Evolutionary conservation across 35 echinoderm and acorn worm genomes (phyloP), one percentile per base, ranked within the genome.

Genomic region (Stichopus chloronotus): DNA sequence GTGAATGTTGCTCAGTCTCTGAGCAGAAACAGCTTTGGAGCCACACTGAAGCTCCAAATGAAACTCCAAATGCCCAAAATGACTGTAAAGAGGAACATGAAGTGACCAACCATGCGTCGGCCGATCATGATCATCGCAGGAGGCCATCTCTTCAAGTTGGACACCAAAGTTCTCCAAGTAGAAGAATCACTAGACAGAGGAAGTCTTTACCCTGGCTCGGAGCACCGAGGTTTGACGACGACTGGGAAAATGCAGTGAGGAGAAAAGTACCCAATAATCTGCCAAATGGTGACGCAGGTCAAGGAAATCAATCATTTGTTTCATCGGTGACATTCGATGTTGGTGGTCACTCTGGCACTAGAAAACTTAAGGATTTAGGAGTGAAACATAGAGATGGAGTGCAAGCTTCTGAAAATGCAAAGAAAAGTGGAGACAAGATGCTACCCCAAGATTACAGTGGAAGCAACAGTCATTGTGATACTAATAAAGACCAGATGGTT

Each of bases 1-100:
- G 82, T 20, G 82, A 85, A 14, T 85, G 82, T n/a, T 85, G 82
- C 82, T 85, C 82, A 20, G 82, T 85, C 5, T 85, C 57, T 6
- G 82, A 58, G 19, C 82, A 85, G 57, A 85, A 85, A 58, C 82
- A 58, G 56, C 57, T 85, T 7, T 85, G 82, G 82, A 59, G 52
- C 58, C 55, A 55, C 2, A 22, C 56, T n/a, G 82, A 55, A 58
- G 3, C 82, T 7, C 6, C 9, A 21, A 56, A 25, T n/a, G 82
- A 55, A 58, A 5, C 82, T 7, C 6, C 9, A 21, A 56, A 25
- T 10, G 8, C 58, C 6, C 5, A 59, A 55, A 23, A 53, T 56
- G 58, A 21, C 16, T 85, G 17, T 9, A 52, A 52, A 78, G 20
- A 5, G 17, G n/a, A 1, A 55, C 43, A 82, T 22, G 52, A 53